Evolutionary conservation across 2,888 invertebrate genomes (phyloP), one percentile per base, ranked within the genome.

Genomic region (Stramonita haemastoma): DNA sequence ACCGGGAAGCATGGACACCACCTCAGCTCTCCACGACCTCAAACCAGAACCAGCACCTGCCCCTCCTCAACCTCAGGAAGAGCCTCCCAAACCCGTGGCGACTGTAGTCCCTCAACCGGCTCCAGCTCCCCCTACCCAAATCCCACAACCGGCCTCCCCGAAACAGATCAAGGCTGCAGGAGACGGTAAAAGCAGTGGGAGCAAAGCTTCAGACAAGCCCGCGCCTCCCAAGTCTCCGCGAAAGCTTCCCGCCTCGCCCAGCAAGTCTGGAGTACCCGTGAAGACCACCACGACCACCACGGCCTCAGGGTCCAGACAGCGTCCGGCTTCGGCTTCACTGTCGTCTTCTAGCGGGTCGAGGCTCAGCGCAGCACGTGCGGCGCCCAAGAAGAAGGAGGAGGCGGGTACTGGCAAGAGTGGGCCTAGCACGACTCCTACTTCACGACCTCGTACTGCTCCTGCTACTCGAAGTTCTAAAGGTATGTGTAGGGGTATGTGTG

Each of bases 191-290:
- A n/a, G 26, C 13, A n/a, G 2, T 6, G 57, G 19, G 6, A 83
- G 22, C 66, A 84, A 89, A 56, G 13, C 66, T 15, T 22, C 70
- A 26, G 73, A n/a, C 8, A 57, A 34, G 8, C 60, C 60, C n/a
- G n/a, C 89, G 6, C 46, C 85, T 6, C 84, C 89, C 26, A 89
- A 89, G 34, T 89, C 89, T 34, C 89, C 89, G 19, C 34, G 66
- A 56, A 89, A 89, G 36, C n/a, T 56, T 13, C 85, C 85, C 2
- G 57, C 89, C 26, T 83, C 84, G 26, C 70, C 89, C 32, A 57
- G 60, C 57, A 89, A 89, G 73, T 89, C 89, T 29, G 85, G 84
- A 36, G 89, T 89, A 32, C 89, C 89, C 19, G 89, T 89, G n/a
- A 89, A 89, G 36, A 85, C 89, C 29, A 70, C 83, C 17, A 34